Base-by-base conservation (phyloP, 1,140 invertebrate species). In the Drosophila kikkawai region DNA sequence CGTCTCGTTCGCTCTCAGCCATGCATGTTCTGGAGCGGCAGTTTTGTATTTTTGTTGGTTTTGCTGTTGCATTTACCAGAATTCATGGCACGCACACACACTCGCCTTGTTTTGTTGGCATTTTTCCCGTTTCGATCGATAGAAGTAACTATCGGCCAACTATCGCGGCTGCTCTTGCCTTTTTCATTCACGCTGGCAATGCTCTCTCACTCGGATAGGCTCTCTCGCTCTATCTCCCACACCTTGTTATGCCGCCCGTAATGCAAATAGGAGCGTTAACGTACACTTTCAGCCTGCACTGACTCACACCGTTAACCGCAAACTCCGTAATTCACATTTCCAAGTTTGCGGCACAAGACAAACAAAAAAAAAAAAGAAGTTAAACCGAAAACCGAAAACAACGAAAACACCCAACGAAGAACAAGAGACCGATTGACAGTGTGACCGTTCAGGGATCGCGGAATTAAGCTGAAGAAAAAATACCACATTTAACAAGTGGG, bases 351-450 rank as follows among this genome's bases (percentile, higher is more conserved):
- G 17, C 63, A 55, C 63, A 45, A 45, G 4, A 67, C 37, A 45
- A 70, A 67, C 29, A 70, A 53, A n/a, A 45, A 68, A 65, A 69
- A 68, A 61, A 34, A 47, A 12, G 4, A n/a, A 39, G 13, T 22
- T 56, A 3, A 39, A 39, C 29, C 67, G 67, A 55, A 55, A 44
- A 66, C 26, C 26, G 26, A 29, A 29, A 29, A 29, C 26, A 26
- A 26, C 64, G 67, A 70, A 70, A 70, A 70, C 67, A 70, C 67
- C 67, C 67, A 70, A 67, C 55, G 56, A 51, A 26, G 53, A 56
- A 26, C 53, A 39, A 37, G 32, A 37, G 51, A 56, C 7, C 15
- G 53, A 56, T 8, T 36, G 34, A n/a, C 13, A 22, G 26, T 60
- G 37, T 13, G 61, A 22, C 61, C 37, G 17, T 22, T 13, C 0